phyloP scores from a whole-genome alignment of 2,888 invertebrate genomes.

The Linnaemya vulpina region DNA sequence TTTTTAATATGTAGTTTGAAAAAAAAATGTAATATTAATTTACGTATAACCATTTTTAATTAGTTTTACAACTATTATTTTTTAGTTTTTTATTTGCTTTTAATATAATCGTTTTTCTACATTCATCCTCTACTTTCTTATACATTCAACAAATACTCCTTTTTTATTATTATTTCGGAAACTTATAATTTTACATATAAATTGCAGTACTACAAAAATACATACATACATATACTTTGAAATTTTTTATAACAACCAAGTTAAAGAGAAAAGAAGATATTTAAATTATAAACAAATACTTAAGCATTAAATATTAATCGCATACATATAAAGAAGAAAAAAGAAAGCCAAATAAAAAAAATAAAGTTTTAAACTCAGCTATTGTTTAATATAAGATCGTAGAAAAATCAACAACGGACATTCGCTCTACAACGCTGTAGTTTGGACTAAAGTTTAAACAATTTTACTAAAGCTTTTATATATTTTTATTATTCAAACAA shows the following conservation, averaged over 20 bases:
- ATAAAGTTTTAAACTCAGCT: background rate
- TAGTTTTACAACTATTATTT: conserved; percentile 43
- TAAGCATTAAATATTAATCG: conserved; percentile 64
- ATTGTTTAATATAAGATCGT: no score
- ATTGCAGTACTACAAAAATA: background rate
- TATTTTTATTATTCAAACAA: no score
- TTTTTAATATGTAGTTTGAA: conserved; percentile 32
- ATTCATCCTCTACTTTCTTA: background rate
- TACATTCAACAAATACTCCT: background rate
- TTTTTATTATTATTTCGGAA: background rate
- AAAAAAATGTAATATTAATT: conserved; percentile 43
- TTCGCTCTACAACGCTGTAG: no score
- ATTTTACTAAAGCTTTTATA: no score
- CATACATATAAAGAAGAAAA: conserved; percentile 46
- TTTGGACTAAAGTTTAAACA: no score
- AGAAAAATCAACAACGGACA: no score
- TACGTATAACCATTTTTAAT: conserved; percentile 42
- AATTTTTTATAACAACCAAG: conserved; percentile 26
- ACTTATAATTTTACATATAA: conserved; percentile 24
- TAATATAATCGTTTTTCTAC: background rate
- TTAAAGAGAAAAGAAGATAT: conserved; percentile 34
- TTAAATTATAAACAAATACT: conserved; percentile 45
- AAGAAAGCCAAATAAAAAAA: conserved; percentile 43
- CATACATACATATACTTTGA: background rate
- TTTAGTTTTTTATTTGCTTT: conserved; percentile 7